These are phyloP conservation scores for Chrysolina oricalcia DNA, from an alignment of 2,888 invertebrate species.

Conservation along the genomic window DNA sequence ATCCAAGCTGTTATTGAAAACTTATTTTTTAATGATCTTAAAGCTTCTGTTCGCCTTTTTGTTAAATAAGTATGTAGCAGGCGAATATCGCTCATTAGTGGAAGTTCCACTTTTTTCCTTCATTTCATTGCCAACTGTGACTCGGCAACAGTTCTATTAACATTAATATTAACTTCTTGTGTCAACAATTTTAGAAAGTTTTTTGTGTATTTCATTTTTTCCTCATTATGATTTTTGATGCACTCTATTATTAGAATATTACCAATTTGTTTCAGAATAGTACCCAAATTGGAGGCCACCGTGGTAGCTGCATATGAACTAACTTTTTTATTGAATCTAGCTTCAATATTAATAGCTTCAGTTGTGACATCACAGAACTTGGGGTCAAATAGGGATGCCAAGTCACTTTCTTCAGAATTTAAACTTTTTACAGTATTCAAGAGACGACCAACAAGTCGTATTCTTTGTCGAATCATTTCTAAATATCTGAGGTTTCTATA, in stretches of 20 bases:
- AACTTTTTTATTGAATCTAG: conserved; percentile 38
- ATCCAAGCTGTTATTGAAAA: not conserved
- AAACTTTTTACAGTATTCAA: conserved; percentile 33
- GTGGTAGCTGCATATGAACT: conserved; percentile 46
- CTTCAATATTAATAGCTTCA: conserved; percentile 49
- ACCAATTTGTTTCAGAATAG: conserved; percentile 49
- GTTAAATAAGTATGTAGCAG: conserved; percentile 22
- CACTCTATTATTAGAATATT: conserved; percentile 32
- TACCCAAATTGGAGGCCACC: conserved; percentile 49
- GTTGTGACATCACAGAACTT: conserved; percentile 45
- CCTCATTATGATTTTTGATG: too few relatives aligned
- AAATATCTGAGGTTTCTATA: conserved; percentile 50
- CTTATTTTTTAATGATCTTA: not conserved
- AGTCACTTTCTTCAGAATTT: conserved; percentile 47
- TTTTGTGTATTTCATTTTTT: conserved; percentile 15
- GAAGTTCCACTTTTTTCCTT: too few relatives aligned
- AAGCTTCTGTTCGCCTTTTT: conserved; percentile 12
- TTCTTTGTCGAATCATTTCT: conserved; percentile 51
- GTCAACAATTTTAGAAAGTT: not conserved
- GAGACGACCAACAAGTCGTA: conserved; percentile 52
- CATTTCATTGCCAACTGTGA: conserved; percentile 27
- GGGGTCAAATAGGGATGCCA: conserved; percentile 51
- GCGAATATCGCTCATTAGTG: conserved; percentile 26
- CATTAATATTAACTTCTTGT: conserved; percentile 16
- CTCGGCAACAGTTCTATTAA: too few relatives aligned